Percentiles rank a stretch among this genome's conserved stretches.
Conservation (phyloP, 2,797 vertebrate genomes). For the Cercopithecus neglectus region DNA sequence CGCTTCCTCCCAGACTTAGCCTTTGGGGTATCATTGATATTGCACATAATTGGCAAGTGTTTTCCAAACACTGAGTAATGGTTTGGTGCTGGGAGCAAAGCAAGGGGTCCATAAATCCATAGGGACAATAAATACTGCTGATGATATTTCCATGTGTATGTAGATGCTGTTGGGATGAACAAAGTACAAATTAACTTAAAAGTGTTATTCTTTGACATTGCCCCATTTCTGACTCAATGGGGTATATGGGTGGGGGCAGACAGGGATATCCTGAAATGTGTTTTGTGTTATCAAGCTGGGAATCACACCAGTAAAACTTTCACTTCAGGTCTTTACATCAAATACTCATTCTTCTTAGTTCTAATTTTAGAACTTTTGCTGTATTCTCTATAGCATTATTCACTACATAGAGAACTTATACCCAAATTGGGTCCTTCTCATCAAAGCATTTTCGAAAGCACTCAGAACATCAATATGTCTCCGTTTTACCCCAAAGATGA, state of each 20-base stretch:
- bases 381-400: neutral
- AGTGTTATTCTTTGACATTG: neutral
- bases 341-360: neutral
- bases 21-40: neutral
- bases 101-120: neutral
- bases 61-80: neutral
- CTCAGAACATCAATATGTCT: neutral
- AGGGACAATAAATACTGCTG: neutral
- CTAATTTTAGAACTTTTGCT: neutral
- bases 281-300: neutral
- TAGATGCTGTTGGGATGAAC: neutral
- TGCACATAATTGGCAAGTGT: neutral
- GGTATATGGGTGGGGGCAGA: rapidly evolving
- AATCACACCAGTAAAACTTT: neutral
- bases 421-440: neutral
- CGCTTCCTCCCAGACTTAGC: neutral
- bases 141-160: no score
- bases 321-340: neutral
- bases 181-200: neutral
- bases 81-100: neutral
- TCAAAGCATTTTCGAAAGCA: neutral
- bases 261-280: neutral
- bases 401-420: neutral
- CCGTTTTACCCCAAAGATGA: neutral
- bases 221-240: neutral